A percentile compares a stretch with the other conserved stretches of the same genome.
phyloP scores from a whole-genome alignment of 2,113 vertebrate genomes.

The Clarias macrocephalus region DNA sequence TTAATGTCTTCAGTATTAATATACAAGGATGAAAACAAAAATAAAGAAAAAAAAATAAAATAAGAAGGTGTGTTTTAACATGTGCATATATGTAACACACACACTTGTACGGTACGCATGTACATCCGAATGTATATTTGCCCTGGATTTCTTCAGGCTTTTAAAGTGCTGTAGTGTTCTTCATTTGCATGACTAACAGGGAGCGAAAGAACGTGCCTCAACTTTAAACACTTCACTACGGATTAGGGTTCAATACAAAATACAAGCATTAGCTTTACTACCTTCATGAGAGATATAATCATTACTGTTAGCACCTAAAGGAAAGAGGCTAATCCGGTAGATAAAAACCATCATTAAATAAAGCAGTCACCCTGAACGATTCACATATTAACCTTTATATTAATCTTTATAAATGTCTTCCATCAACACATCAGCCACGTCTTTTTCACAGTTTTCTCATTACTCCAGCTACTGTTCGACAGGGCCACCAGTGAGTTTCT shows the following conservation, averaged over 20 bases:
- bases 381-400: neutral
- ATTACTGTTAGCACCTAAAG: neutral
- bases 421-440: neutral
- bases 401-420: neutral
- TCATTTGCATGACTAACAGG: conserved; percentile 51
- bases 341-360: neutral
- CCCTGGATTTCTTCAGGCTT: conserved; percentile 20
- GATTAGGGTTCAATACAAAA: conserved; percentile 30
- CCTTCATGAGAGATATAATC: neutral
- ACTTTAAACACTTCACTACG: conserved; percentile 26
- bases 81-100: neutral
- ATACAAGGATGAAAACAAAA: no score
- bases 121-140: conserved; percentile 1
- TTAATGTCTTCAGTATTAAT: no score
- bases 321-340: neutral
- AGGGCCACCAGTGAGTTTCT: neutral
- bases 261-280: conserved; percentile 26
- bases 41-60: no score
- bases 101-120: neutral
- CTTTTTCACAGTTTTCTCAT: neutral
- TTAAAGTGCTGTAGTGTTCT: conserved; percentile 25
- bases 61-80: no score
- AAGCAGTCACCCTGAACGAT: neutral
- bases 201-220: conserved; percentile 17
- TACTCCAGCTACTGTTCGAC: neutral